Evolutionary conservation across 2,113 vertebrate species (phyloP).

Genomic region (Pseudorectes ferrugineus): DNA sequence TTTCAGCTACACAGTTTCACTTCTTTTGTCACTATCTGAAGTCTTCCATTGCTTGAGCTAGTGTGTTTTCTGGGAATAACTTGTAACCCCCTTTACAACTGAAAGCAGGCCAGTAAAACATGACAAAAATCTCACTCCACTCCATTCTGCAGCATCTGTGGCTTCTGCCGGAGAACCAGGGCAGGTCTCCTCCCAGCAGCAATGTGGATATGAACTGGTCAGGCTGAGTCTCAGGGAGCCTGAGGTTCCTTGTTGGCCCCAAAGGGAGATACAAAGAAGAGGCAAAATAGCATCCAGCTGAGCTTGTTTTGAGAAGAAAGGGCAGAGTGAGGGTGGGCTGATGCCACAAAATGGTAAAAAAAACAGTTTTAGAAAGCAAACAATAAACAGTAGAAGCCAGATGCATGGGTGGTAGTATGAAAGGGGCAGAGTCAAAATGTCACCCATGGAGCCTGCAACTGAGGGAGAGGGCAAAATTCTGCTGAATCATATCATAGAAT

Average conservation of each 20-base stretch:
- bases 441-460: neutral
- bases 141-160: neutral
- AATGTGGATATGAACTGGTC: neutral
- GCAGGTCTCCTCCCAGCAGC: neutral
- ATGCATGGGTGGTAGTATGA: neutral
- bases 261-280: neutral
- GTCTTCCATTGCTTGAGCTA: neutral
- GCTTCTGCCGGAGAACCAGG: neutral
- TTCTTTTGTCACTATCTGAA: neutral
- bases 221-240: neutral
- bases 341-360: neutral
- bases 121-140: neutral
- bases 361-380: neutral
- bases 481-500: neutral
- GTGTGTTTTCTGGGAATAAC: neutral
- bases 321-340: neutral
- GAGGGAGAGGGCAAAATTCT: neutral
- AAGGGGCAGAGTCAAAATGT: neutral
- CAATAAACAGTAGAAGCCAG: neutral
- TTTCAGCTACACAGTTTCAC: neutral
- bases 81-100: neutral
- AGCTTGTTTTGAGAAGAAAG: neutral
- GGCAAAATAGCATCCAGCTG: neutral
- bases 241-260: neutral
- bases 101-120: conserved; percentile 10